Percentiles rank a stretch among this genome's conserved stretches.
Evolutionary conservation across 2,113 vertebrate genomes (phyloP).

Genomic region (Coturnix japonica): DNA sequence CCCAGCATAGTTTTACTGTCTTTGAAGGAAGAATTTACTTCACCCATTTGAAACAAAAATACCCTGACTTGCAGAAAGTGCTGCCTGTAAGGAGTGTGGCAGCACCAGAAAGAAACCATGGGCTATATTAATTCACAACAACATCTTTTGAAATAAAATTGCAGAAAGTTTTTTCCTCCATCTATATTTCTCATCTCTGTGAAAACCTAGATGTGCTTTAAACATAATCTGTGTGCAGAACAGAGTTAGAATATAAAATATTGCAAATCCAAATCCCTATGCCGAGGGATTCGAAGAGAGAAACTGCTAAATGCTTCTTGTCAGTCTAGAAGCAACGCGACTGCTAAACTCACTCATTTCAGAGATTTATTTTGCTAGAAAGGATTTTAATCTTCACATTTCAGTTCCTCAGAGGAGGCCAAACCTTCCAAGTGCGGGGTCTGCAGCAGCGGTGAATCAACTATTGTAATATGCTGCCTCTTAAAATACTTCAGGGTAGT

Average conservation of each 20-base stretch:
- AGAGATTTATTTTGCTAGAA: constrained; percentile 51
- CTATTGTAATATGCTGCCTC: constrained; percentile 72
- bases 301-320: neutral
- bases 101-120: constrained; percentile 7
- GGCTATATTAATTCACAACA: neutral
- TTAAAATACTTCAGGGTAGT: constrained; percentile 74
- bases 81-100: neutral
- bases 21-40: constrained; percentile 2
- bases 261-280: neutral
- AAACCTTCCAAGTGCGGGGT: constrained; percentile 43
- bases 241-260: constrained; percentile 25
- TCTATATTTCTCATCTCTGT: neutral
- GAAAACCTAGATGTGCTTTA: constrained; percentile 2
- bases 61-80: neutral
- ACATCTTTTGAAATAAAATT: constrained; percentile 22
- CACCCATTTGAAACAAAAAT: neutral
- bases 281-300: accelerated
- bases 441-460: constrained; percentile 69
- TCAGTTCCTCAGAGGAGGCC: constrained; percentile 37
- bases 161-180: neutral
- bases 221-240: neutral
- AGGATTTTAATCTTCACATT: constrained; percentile 58
- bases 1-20: constrained; percentile 16
- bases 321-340: neutral
- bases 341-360: constrained; percentile 2